Conservation (phyloP, 2,888 invertebrate genomes). For the Eulithis testata region DNA sequence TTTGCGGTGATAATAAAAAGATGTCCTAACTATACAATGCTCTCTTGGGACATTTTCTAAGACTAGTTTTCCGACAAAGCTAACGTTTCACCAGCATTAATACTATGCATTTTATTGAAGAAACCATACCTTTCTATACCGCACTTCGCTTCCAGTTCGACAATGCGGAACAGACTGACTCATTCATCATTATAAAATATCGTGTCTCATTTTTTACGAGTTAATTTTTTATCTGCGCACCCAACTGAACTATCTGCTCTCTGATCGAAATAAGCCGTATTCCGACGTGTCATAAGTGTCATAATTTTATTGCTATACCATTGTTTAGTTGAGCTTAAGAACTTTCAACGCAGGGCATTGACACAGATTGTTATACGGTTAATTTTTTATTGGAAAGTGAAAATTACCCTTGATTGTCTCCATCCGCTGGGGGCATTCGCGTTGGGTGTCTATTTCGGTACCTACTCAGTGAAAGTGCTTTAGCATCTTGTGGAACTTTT, state of each 20-base stretch:
- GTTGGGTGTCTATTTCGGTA: slow-evolving; percentile 38
- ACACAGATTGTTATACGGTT: slow-evolving; percentile 56
- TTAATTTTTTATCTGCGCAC: slow-evolving; percentile 47
- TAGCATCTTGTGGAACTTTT: slow-evolving; percentile 36
- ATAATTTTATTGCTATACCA: slow-evolving; percentile 45
- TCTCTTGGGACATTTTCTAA: too few species aligned
- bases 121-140: slow-evolving; percentile 39
- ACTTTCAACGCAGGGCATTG: slow-evolving; percentile 65
- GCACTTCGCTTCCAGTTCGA: slow-evolving; percentile 40
- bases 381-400: slow-evolving; percentile 66
- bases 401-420: slow-evolving; percentile 48
- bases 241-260: slow-evolving; percentile 32
- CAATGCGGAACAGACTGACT: slow-evolving; percentile 49
- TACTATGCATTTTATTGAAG: neutral
- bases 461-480: slow-evolving; percentile 50
- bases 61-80: too few species aligned
- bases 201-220: slow-evolving; percentile 55
- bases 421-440: slow-evolving; percentile 19
- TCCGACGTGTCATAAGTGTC: slow-evolving; percentile 45
- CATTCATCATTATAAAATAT: slow-evolving; percentile 63
- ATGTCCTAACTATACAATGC: too few species aligned
- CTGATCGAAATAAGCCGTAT: slow-evolving; percentile 26
- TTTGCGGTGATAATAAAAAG: too few species aligned
- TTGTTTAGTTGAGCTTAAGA: slow-evolving; percentile 46
- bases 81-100: too few species aligned